These are phyloP conservation scores for Caenorhabditis latens DNA, from an alignment of 1,140 invertebrate genomes.

Conservation along the genomic window DNA sequence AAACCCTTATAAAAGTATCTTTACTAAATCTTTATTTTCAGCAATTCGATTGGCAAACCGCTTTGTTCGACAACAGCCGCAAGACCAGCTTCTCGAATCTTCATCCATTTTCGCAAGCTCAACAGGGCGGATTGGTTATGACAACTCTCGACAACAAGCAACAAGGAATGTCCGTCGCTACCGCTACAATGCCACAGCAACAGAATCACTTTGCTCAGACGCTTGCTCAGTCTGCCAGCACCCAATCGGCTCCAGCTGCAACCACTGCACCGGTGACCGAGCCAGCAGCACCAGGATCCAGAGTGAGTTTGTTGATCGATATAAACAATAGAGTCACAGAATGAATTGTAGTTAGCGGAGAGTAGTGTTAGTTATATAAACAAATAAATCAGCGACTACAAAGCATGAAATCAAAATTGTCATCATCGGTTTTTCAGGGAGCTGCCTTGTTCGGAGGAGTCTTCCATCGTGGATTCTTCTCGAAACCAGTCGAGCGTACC, in stretches of 20 bases:
- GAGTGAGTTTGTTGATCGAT: constrained; percentile 3
- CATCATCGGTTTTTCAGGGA: neutral
- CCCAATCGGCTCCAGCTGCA: constrained; percentile 5
- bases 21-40: neutral
- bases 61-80: constrained; percentile 45
- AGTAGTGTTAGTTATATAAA: too few species aligned
- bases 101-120: constrained; percentile 16
- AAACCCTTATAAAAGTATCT: too few species aligned
- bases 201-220: constrained; percentile 38
- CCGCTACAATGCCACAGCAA: constrained; percentile 20
- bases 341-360: too few species aligned
- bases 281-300: constrained; percentile 20
- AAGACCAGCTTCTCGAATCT: constrained; percentile 43
- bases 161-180: constrained; percentile 54
- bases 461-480: constrained; percentile 62
- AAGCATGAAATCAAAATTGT: neutral
- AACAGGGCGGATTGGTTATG: constrained; percentile 40
- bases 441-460: constrained; percentile 51
- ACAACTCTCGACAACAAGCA: constrained; percentile 35
- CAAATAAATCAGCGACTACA: neutral
- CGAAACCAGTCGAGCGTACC: constrained; percentile 62
- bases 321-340: neutral
- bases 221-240: constrained; percentile 26
- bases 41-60: constrained; percentile 51
- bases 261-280: neutral